Evolutionary conservation across 2,888 invertebrate species (phyloP), one percentile per base, ranked within the genome.

Genomic region (Trissonchulus sp.): DNA sequence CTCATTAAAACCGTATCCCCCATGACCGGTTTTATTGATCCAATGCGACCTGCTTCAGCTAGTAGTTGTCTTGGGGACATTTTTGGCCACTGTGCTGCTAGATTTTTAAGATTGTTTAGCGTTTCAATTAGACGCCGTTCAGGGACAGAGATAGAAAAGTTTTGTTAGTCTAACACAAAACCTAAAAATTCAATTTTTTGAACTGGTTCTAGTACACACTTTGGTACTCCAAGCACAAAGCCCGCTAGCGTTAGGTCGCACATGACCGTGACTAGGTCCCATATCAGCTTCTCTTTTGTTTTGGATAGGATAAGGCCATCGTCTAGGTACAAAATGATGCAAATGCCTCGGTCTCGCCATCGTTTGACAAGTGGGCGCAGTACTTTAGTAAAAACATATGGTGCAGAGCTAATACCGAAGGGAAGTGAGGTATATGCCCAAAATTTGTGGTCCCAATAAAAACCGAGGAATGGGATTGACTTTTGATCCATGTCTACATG

Each of bases 311-410:
- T 18, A n/a, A 60, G 60, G n/a, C 60, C 60, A n/a, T 60, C 60
- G 60, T 60, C 60, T 18, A 60, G 18, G 60, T 60, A 60, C 60
- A 60, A n/a, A 60, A 60, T n/a, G n/a, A 60, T 60, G n/a, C 60
- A n/a, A 18, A 60, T 60, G 18, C n/a, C 60, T 60, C n/a, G 18
- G 18, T 18, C 18, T 18, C n/a, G 60, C 60, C 60, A 60, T n/a
- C n/a, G 18, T 18, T 18, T 60, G n/a, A 34, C 71, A 33, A 69
- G 3, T 8, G 71, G 71, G 3, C 31, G 15, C 35, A 69, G 37
- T 8, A 69, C 34, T 36, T 33, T 69, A 23, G 34, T 69, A 31
- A 69, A 69, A 34, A 33, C 37, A 8, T n/a, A 8, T 2, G 18
- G 33, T 8, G 34, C 71, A 31, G 15, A 8, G 2, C 31, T 31